Percentiles rank a stretch among this genome's conserved stretches.
Evolutionary conservation across 2,113 vertebrate species (phyloP).

Genomic region (Mustela lutreola): DNA sequence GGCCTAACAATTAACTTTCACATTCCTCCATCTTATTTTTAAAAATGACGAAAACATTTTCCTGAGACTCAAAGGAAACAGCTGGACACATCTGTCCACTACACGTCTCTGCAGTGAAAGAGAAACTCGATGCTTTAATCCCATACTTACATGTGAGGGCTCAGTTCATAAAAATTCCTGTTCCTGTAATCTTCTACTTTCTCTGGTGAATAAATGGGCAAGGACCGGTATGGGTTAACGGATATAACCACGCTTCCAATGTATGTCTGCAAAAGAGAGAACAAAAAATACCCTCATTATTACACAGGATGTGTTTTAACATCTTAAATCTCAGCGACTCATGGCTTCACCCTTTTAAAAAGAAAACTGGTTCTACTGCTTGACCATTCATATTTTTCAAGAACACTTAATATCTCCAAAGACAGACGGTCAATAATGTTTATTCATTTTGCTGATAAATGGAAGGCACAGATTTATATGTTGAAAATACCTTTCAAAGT

Average conservation of each 20-base stretch:
- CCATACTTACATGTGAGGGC: conserved; percentile 98
- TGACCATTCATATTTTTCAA: background rate
- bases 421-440: background rate
- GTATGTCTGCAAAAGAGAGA: conserved; percentile 92
- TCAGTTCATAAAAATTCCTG: conserved; percentile 99
- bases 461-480: background rate
- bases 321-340: background rate
- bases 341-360: background rate
- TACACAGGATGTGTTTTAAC: background rate
- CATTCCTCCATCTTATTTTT: conserved; percentile 41
- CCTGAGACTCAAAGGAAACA: conserved; percentile 75
- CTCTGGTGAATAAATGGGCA: conserved; percentile 97
- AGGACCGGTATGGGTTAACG: conserved; percentile 95
- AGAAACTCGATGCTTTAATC: conserved; percentile 63
- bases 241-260: conserved; percentile 99
- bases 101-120: background rate
- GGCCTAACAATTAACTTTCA: conserved; percentile 70
- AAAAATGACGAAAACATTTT: conserved; percentile 66
- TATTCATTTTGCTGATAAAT: background rate
- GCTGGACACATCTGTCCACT: conserved; percentile 84
- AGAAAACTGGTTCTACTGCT: background rate
- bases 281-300: background rate
- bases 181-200: conserved; percentile 99
- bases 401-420: background rate
- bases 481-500: conserved; percentile 11